These are phyloP conservation scores for Streblospio benedicti DNA, from an alignment of 1,140 invertebrate genomes.

Conservation along the genomic window DNA sequence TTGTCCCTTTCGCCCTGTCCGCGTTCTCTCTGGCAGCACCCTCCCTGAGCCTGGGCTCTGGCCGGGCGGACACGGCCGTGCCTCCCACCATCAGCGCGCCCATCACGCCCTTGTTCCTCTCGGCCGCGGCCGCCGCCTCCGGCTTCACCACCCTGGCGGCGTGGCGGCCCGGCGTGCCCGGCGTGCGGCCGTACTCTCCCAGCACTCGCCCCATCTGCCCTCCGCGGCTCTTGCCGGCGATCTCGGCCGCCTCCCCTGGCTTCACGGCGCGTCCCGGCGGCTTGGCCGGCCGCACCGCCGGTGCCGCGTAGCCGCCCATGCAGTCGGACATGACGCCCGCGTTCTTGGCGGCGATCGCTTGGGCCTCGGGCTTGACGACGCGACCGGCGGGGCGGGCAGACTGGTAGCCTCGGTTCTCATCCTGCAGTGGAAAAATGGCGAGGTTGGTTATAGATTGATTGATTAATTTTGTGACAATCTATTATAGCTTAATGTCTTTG, in stretches of 20 bases:
- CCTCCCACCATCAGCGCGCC: slow-evolving; percentile 10
- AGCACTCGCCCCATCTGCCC: too few relatives aligned
- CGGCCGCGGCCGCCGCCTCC: slow-evolving; percentile 4
- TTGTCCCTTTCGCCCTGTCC: slow-evolving; percentile 6
- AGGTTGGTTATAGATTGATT: too few relatives aligned
- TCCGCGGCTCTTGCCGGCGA: too few relatives aligned
- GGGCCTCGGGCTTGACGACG: slow-evolving; percentile 12
- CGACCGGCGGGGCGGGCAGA: not conserved
- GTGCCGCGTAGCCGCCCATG: slow-evolving; percentile 9
- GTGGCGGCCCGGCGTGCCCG: too few relatives aligned
- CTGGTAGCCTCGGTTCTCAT: slow-evolving; percentile 2
- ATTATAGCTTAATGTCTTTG: too few relatives aligned
- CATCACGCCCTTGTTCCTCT: slow-evolving; percentile 18
- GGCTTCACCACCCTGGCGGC: slow-evolving; percentile 12
- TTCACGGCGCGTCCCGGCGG: not conserved
- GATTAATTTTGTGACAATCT: too few relatives aligned
- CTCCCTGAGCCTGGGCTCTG: not conserved
- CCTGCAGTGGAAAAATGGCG: too few relatives aligned
- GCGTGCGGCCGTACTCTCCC: too few relatives aligned
- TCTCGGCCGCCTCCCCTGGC: slow-evolving; percentile 7
- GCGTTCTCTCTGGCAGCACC: slow-evolving; percentile 8
- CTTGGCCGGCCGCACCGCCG: not conserved
- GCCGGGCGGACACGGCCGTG: not conserved
- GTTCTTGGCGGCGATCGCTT: slow-evolving; percentile 9
- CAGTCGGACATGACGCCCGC: slow-evolving; percentile 16